phyloP scores from a whole-genome alignment of 2,113 vertebrate species.

The Pao palembangensis region DNA sequence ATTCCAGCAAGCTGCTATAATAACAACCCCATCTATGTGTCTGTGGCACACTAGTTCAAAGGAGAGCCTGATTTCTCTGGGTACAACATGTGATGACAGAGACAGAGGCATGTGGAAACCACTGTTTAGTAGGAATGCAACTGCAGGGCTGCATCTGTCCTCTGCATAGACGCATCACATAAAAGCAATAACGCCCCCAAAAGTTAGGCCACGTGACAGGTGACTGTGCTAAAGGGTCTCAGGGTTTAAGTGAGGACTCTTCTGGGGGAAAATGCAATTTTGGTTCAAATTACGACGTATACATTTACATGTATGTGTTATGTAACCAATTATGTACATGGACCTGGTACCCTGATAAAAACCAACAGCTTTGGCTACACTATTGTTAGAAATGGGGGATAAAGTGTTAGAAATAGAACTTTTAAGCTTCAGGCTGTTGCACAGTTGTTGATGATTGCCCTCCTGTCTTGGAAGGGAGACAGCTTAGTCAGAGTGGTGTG shows the following conservation, averaged over 20 bases:
- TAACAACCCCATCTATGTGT: slow-evolving; percentile 76
- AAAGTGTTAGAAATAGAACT: no score
- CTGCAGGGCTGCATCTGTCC: slow-evolving; percentile 29
- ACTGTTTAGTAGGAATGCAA: slow-evolving; percentile 53
- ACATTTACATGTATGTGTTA: no score
- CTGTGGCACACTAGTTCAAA: slow-evolving; percentile 74
- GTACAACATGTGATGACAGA: slow-evolving; percentile 63
- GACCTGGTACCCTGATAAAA: not conserved
- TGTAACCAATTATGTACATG: not conserved
- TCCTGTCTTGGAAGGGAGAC: no score
- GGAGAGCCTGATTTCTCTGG: slow-evolving; percentile 63
- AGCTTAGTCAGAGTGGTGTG: no score
- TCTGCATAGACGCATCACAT: slow-evolving; percentile 11
- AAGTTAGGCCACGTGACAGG: slow-evolving; percentile 19
- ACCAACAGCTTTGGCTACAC: no score
- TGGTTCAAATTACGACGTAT: no score
- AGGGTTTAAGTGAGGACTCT: no score
- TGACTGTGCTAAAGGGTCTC: no score
- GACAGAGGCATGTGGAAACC: slow-evolving; percentile 66
- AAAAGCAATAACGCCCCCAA: slow-evolving; percentile 31
- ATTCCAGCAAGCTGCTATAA: slow-evolving; percentile 68
- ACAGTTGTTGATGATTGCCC: no score
- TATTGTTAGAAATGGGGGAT: no score
- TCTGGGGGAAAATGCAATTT: no score
- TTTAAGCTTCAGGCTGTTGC: no score